Conservation (phyloP, 37 sponge, comb jelly and placozoan species). For the Geodia barretti region DNA sequence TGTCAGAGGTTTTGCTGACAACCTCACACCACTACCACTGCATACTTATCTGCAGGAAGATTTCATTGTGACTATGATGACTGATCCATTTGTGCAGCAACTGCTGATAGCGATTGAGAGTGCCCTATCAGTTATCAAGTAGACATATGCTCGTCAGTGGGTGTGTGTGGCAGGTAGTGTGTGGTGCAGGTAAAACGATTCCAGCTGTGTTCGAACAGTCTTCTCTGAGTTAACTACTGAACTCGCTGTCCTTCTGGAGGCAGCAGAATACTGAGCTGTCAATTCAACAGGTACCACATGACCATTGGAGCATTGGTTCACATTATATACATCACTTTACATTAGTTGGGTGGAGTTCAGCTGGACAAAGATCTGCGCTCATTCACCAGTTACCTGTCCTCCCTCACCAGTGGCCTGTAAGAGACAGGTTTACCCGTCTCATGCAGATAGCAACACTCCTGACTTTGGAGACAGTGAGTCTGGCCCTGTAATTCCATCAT, state of each 20-base stretch:
- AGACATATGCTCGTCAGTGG: not conserved
- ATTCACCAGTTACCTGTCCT: slow-evolving; percentile 62
- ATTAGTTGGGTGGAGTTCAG: slow-evolving; percentile 88
- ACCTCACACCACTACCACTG: not conserved
- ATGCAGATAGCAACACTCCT: slow-evolving; percentile 75
- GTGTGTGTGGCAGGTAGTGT: not conserved
- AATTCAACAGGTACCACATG: slow-evolving; percentile 74
- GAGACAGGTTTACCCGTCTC: slow-evolving; percentile 86
- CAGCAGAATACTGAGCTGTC: slow-evolving; percentile 40
- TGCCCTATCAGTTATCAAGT: slow-evolving; percentile 59
- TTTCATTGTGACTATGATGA: slow-evolving; percentile 50
- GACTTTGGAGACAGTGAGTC: slow-evolving; percentile 70
- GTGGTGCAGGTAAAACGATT: slow-evolving; percentile 19
- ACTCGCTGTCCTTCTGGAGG: slow-evolving; percentile 29
- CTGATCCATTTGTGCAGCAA: slow-evolving; percentile 84
- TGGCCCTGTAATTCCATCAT: not conserved
- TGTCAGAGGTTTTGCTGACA: not conserved
- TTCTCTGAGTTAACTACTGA: slow-evolving; percentile 14
- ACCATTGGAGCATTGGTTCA: not conserved
- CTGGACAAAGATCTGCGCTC: slow-evolving; percentile 76
- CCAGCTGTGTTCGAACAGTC: slow-evolving; percentile 35
- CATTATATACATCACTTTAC: not conserved
- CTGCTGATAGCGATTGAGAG: slow-evolving; percentile 53
- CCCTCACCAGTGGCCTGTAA: slow-evolving; percentile 78
- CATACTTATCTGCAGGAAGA: slow-evolving; percentile 57